These are phyloP conservation scores for Orchesella flavescens DNA, from an alignment of 2,888 invertebrate genomes.

Conservation along the genomic window DNA sequence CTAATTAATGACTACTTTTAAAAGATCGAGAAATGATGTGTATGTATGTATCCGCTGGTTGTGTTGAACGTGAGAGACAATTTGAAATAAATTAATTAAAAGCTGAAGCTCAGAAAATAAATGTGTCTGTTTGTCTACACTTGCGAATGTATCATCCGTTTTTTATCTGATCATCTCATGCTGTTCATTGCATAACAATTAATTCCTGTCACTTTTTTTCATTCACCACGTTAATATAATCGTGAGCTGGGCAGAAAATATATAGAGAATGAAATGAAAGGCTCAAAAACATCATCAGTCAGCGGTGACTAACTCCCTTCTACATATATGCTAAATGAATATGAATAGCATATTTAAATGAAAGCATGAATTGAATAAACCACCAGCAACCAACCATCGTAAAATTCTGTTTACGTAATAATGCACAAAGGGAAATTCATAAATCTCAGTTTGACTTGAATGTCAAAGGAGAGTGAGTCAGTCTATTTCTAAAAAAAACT, in stretches of 20 bases:
- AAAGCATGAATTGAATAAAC: no score
- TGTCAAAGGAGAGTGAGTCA: no score
- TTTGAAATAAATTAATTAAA: conserved; percentile 41
- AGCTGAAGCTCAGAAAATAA: background rate
- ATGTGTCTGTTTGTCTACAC: conserved; percentile 7
- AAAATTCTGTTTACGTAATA: no score
- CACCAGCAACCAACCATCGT: no score
- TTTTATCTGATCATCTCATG: conserved; percentile 26
- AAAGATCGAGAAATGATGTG: conserved; percentile 5
- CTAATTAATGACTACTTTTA: conserved; percentile 10
- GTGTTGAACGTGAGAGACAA: conserved; percentile 27
- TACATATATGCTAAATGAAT: no score
- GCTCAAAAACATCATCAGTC: no score
- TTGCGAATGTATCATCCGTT: background rate
- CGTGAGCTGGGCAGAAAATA: background rate
- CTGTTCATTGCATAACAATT: conserved; percentile 18
- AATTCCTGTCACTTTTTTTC: conserved; percentile 20
- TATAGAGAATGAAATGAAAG: no score
- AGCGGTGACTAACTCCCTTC: no score
- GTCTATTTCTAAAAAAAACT: no score
- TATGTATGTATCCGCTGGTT: background rate
- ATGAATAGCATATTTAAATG: no score
- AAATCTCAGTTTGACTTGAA: no score
- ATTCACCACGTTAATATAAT: background rate
- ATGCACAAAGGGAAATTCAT: no score